phyloP scores from a whole-genome alignment of 2,113 vertebrate genomes.

The Caranx ignobilis region DNA sequence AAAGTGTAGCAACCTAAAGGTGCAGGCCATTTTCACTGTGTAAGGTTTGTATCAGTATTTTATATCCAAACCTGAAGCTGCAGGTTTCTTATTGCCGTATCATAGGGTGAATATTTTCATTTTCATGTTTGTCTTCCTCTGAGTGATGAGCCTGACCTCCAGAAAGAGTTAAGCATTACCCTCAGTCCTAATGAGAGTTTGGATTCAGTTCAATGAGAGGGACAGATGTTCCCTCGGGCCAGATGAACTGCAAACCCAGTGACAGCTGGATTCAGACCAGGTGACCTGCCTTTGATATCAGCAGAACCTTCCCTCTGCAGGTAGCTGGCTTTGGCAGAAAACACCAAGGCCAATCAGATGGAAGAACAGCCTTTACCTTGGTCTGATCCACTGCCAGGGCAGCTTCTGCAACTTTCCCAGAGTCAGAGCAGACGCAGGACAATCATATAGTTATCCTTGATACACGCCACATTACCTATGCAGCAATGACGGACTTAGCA shows the following conservation, averaged over 20 bases:
- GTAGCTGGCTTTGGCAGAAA: slow-evolving; percentile 59
- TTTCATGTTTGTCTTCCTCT: background rate
- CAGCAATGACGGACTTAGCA: slow-evolving; percentile 34
- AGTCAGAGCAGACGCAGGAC: slow-evolving; percentile 33
- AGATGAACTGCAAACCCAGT: slow-evolving; percentile 45
- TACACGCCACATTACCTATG: slow-evolving; percentile 4
- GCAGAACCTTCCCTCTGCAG: slow-evolving; percentile 46
- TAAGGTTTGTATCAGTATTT: background rate
- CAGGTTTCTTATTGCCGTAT: background rate
- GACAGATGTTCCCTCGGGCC: slow-evolving; percentile 72
- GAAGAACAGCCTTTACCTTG: slow-evolving; percentile 39
- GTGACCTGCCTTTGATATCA: slow-evolving; percentile 71
- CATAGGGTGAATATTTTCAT: background rate
- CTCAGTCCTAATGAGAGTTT: slow-evolving; percentile 56
- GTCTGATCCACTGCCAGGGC: slow-evolving; percentile 66
- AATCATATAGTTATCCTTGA: slow-evolving; percentile 29
- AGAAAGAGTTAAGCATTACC: slow-evolving; percentile 35
- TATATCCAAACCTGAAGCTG: background rate
- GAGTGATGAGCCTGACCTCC: slow-evolving; percentile 10
- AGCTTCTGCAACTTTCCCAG: slow-evolving; percentile 39
- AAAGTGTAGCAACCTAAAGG: slow-evolving; percentile 27
- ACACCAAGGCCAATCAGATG: slow-evolving; percentile 37
- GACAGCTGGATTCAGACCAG: slow-evolving; percentile 62
- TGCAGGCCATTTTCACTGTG: background rate
- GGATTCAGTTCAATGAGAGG: slow-evolving; percentile 58